Evolutionary conservation across 2,888 invertebrate genomes (phyloP).

Genomic region (Gnatocerus cornutus): DNA sequence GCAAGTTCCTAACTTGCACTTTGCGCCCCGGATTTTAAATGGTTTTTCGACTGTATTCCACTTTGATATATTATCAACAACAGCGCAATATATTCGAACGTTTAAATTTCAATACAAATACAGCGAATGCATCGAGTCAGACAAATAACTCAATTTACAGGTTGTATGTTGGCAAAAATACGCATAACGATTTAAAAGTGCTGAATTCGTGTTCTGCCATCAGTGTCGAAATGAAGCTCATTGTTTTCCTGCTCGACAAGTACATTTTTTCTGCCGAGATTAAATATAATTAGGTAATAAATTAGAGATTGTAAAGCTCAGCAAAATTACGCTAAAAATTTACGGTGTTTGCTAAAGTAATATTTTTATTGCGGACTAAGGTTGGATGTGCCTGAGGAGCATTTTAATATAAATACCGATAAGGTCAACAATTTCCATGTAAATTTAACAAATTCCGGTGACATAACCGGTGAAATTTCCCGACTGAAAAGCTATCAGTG

Average conservation of each 20-base stretch:
- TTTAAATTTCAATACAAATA: slow-evolving; percentile 26
- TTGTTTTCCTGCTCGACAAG: no score
- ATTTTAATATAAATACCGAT: slow-evolving; percentile 6
- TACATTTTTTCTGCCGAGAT: no score
- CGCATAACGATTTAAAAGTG: background rate
- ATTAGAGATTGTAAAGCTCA: no score
- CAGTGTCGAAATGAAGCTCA: no score
- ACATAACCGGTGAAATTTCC: slow-evolving; percentile 10
- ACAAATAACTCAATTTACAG: slow-evolving; percentile 30
- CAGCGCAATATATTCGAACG: slow-evolving; percentile 16
- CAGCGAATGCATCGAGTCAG: slow-evolving; percentile 1
- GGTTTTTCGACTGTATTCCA: background rate
- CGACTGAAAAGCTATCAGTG: background rate
- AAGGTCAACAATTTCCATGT: slow-evolving; percentile 9
- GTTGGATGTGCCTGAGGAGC: background rate
- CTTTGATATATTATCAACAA: slow-evolving; percentile 20
- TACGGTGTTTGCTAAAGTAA: background rate
- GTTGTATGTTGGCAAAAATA: slow-evolving; percentile 1
- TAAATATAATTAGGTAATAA: no score
- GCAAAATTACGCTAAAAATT: background rate
- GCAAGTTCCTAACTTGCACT: slow-evolving; percentile 9
- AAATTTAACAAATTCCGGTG: slow-evolving; percentile 7
- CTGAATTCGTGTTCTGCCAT: no score
- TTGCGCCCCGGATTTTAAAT: slow-evolving; percentile 18
- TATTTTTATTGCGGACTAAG: background rate